These are phyloP conservation scores for Xestobium rufovillosum DNA, from an alignment of 2,888 invertebrate genomes.

Conservation along the genomic window DNA sequence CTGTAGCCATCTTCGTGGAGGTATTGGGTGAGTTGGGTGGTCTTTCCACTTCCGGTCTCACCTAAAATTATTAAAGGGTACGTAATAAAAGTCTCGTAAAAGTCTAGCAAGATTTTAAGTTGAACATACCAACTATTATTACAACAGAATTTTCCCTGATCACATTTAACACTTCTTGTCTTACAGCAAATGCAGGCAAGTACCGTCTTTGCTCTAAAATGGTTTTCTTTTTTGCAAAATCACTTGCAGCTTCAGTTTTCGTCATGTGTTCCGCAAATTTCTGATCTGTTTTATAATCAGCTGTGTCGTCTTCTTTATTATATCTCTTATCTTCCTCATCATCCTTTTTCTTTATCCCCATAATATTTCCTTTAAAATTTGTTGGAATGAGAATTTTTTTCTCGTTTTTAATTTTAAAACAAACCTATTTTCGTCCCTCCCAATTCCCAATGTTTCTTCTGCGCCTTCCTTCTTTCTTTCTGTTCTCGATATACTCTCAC, in stretches of 20 bases:
- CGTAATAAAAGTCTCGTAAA: background rate
- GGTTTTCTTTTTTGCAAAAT: constrained; percentile 80
- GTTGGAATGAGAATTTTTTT: no score
- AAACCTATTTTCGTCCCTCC: constrained; percentile 87
- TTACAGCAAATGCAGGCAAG: constrained; percentile 90
- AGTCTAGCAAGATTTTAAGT: constrained; percentile 1
- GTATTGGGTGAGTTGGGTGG: constrained; percentile 96
- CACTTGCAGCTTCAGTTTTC: constrained; percentile 61
- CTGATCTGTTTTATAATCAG: constrained; percentile 87
- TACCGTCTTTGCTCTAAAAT: constrained; percentile 83
- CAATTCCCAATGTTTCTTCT: constrained; percentile 98
- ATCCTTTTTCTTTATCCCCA: constrained; percentile 83
- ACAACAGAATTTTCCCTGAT: constrained; percentile 91
- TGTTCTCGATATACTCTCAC: constrained; percentile 91
- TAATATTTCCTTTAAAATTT: constrained; percentile 70
- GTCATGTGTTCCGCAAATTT: constrained; percentile 95
- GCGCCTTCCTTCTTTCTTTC: constrained; percentile 92
- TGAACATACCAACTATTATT: constrained; percentile 73
- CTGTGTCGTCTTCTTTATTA: constrained; percentile 60
- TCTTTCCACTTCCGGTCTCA: constrained; percentile 95
- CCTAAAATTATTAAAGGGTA: constrained; percentile 50
- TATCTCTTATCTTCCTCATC: constrained; percentile 65
- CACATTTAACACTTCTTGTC: constrained; percentile 85
- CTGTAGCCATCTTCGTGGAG: constrained; percentile 96
- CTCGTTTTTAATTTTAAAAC: constrained; percentile 7